These are phyloP conservation scores for Lasaia peninsularis DNA, from an alignment of 1,140 invertebrate genomes.

Conservation along the genomic window DNA sequence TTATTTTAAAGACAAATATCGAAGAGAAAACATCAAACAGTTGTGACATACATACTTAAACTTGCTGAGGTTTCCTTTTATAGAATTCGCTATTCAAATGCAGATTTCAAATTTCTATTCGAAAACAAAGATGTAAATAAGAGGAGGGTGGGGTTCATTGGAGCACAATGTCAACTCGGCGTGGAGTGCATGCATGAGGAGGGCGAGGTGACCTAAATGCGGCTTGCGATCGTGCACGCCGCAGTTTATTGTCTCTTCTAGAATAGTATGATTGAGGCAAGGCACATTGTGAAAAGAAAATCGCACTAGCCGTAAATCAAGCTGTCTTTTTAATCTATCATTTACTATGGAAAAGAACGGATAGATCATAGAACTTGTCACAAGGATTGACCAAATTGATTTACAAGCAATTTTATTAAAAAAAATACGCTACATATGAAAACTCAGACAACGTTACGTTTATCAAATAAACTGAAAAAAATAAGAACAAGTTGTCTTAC, in stretches of 20 bases:
- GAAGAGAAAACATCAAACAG: constrained; percentile 9
- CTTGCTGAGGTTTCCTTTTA: constrained; percentile 10
- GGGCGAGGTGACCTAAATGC: constrained; percentile 52
- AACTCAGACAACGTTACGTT: too few relatives aligned
- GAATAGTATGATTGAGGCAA: constrained; percentile 28
- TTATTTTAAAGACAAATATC: constrained; percentile 6
- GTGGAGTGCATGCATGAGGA: constrained; percentile 16
- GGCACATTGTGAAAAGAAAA: constrained; percentile 32
- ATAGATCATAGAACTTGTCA: too few relatives aligned
- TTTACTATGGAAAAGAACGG: too few relatives aligned
- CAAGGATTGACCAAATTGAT: too few relatives aligned
- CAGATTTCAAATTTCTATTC: constrained; percentile 7
- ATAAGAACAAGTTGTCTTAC: too few relatives aligned
- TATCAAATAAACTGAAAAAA: too few relatives aligned
- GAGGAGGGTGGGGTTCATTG: constrained; percentile 4
- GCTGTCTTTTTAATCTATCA: too few relatives aligned
- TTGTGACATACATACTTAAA: constrained; percentile 10
- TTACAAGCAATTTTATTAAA: too few relatives aligned
- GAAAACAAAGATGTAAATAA: constrained; percentile 10
- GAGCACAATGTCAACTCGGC: constrained; percentile 5
- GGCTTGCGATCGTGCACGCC: constrained; percentile 42
- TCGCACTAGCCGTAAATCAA: background rate
- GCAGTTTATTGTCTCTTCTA: constrained; percentile 54
- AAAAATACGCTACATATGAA: too few relatives aligned
- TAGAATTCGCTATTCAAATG: constrained; percentile 8